Conservation (phyloP, 2,888 invertebrate species). For the Scaptomyza parva region DNA sequence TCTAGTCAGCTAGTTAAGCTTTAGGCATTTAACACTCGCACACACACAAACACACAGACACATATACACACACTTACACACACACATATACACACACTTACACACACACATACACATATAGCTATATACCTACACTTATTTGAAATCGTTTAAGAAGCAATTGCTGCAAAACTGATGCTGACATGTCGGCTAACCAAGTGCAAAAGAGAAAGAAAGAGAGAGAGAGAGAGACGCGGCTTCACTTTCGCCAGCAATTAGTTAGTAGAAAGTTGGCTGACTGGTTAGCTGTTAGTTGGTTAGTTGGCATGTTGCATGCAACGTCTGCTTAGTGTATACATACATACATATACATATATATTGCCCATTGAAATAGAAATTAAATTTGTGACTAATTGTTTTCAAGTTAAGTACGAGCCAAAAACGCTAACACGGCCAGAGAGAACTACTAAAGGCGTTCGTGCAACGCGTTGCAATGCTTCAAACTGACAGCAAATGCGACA, state of each 20-base stretch:
- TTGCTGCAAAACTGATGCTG: conserved; percentile 64
- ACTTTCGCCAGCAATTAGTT: conserved; percentile 69
- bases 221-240: conserved; percentile 15
- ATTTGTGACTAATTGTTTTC: conserved; percentile 74
- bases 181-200: conserved; percentile 59
- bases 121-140: background rate
- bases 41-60: no score
- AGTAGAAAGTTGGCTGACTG: conserved; percentile 34
- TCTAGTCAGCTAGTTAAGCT: conserved; percentile 1
- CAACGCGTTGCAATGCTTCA: conserved; percentile 39
- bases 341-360: conserved; percentile 2
- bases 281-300: conserved; percentile 25
- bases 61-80: no score
- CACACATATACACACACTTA: no score
- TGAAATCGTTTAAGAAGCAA: conserved; percentile 21
- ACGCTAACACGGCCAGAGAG: conserved; percentile 40
- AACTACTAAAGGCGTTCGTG: conserved; percentile 60
- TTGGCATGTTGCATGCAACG: conserved; percentile 71
- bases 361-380: conserved; percentile 63
- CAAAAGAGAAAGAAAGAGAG: background rate
- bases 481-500: conserved; percentile 48
- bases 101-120: background rate
- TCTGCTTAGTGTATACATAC: conserved; percentile 14
- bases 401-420: conserved; percentile 54
- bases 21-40: background rate